Evolutionary conservation across 2,888 invertebrate species (phyloP).

Genomic region (Tanytarsus gracilentus): DNA sequence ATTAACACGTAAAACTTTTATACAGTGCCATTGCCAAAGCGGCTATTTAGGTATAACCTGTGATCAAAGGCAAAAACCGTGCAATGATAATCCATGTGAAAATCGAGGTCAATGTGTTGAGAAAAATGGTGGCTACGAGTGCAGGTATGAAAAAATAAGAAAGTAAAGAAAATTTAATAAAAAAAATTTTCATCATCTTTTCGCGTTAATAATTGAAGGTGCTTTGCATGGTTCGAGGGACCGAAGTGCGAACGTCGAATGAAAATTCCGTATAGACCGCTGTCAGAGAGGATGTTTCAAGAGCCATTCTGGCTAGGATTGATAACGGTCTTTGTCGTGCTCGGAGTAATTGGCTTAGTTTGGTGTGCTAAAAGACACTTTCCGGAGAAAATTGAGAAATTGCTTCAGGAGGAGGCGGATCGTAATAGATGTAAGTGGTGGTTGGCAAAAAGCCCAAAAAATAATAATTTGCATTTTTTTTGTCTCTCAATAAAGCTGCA

Average conservation of each 20-base stretch:
- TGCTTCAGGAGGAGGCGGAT: constrained; percentile 70
- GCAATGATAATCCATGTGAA: constrained; percentile 65
- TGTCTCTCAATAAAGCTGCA: constrained; percentile 34
- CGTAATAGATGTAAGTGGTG: constrained; percentile 58
- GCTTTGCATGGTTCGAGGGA: constrained; percentile 68
- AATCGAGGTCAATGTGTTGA: constrained; percentile 65
- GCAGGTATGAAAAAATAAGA: constrained; percentile 43
- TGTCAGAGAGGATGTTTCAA: constrained; percentile 72
- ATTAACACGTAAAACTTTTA: no score
- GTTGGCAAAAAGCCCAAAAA: constrained; percentile 17
- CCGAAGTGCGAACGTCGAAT: constrained; percentile 59
- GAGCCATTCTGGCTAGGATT: constrained; percentile 86
- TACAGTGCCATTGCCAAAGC: constrained; percentile 56
- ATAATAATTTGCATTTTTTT: neutral
- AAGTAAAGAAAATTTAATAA: neutral
- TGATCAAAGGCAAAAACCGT: constrained; percentile 58
- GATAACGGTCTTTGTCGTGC: constrained; percentile 71
- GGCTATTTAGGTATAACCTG: constrained; percentile 62
- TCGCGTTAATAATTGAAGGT: constrained; percentile 36
- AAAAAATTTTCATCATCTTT: neutral
- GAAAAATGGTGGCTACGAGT: constrained; percentile 55
- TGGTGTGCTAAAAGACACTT: constrained; percentile 81
- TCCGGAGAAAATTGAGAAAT: constrained; percentile 75
- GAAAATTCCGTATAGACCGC: constrained; percentile 60
- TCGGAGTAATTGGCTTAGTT: constrained; percentile 67